phyloP scores from a whole-genome alignment of 2,888 invertebrate genomes.

The Andrena bucephala region DNA sequence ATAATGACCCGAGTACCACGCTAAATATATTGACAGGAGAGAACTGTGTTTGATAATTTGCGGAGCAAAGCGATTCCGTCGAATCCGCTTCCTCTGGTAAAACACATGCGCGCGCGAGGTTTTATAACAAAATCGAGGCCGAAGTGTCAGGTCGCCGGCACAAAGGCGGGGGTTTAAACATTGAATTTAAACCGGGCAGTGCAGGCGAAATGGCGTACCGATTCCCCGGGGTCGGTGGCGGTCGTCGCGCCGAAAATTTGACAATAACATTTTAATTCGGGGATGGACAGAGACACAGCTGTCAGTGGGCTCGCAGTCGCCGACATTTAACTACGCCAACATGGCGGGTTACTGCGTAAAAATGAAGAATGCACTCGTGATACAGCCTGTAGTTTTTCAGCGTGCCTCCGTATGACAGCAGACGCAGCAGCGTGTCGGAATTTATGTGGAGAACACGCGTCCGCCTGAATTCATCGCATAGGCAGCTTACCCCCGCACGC shows the following conservation, averaged over 20 bases:
- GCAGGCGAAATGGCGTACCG: neutral
- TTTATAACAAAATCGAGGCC: too few species aligned
- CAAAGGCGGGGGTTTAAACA: neutral
- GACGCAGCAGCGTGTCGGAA: constrained; percentile 73
- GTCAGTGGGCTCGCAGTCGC: constrained; percentile 2
- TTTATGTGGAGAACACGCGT: constrained; percentile 79
- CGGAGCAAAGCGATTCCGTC: too few species aligned
- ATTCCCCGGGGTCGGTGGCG: neutral
- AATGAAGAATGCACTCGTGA: constrained; percentile 74
- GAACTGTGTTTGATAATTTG: too few species aligned
- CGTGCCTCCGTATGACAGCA: constrained; percentile 73
- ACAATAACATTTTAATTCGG: constrained; percentile 33
- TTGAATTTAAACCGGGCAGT: neutral
- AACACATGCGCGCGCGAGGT: too few species aligned
- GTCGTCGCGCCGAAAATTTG: neutral
- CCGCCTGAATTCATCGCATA: constrained; percentile 74
- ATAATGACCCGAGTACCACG: too few species aligned
- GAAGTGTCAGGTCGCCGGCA: too few species aligned
- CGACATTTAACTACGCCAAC: constrained; percentile 54
- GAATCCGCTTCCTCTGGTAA: too few species aligned
- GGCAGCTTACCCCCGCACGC: constrained; percentile 40
- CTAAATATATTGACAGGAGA: too few species aligned
- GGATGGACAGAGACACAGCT: neutral
- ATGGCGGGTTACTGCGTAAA: constrained; percentile 60
- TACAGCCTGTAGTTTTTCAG: constrained; percentile 68